Evolutionary conservation across 2,797 vertebrate genomes (phyloP).

Genomic region (Pagetopsis macropterus): DNA sequence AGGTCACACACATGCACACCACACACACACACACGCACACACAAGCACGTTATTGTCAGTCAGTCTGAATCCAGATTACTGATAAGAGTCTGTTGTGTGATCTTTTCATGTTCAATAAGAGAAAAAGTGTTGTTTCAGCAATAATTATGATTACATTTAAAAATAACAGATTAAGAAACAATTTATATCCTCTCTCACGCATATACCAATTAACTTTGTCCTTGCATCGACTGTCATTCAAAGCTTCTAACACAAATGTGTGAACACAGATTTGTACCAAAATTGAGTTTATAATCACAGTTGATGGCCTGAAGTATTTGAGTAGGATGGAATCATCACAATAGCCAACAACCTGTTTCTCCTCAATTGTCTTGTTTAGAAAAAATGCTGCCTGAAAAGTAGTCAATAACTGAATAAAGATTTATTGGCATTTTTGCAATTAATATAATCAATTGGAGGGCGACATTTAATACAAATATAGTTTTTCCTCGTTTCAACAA

Average conservation of each 20-base stretch:
- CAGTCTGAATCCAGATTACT: conserved; percentile 31
- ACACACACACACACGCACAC: conserved; percentile 3
- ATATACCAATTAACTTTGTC: background rate
- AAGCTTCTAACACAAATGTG: background rate
- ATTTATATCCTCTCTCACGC: conserved; percentile 1
- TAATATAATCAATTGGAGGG: too few species aligned
- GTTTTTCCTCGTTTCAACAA: too few species aligned
- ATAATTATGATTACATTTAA: conserved; percentile 7
- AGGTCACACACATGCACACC: conserved; percentile 63
- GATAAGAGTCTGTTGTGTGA: conserved; percentile 26
- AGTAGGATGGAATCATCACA: background rate
- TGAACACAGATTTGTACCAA: background rate
- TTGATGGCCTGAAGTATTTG: background rate
- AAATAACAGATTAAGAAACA: background rate
- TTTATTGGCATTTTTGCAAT: too few species aligned
- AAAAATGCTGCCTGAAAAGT: too few species aligned
- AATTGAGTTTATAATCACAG: background rate
- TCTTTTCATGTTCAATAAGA: conserved; percentile 26
- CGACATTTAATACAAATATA: too few species aligned
- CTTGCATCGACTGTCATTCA: background rate
- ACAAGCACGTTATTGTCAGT: too few species aligned
- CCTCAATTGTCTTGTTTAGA: too few species aligned
- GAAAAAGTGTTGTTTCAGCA: conserved; percentile 22
- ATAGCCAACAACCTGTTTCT: background rate
- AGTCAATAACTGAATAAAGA: too few species aligned